These are phyloP conservation scores for Scaptodrosophila lebanonensis DNA, from an alignment of 1,140 invertebrate species.

Conservation along the genomic window DNA sequence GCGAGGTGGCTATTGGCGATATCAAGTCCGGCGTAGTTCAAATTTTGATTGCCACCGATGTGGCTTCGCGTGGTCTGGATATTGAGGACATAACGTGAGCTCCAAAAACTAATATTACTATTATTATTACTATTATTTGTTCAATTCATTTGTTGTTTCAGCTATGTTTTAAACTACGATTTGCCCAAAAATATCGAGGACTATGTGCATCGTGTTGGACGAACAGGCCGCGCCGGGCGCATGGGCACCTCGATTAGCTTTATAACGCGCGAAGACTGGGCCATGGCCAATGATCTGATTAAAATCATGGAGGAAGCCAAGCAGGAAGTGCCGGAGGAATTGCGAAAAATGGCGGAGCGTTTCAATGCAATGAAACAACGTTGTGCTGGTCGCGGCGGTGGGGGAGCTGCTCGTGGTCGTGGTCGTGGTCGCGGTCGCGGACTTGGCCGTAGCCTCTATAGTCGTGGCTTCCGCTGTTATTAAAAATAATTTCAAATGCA, in stretches of 20 bases:
- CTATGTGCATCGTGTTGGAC: constrained; percentile 92
- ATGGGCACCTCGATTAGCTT: constrained; percentile 89
- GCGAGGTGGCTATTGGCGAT: constrained; percentile 90
- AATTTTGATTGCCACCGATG: constrained; percentile 95
- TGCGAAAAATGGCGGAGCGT: constrained; percentile 84
- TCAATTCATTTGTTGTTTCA: constrained; percentile 13
- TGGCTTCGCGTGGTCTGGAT: constrained; percentile 94
- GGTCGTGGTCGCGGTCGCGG: constrained; percentile 51
- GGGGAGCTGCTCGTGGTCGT: constrained; percentile 71
- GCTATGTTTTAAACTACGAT: constrained; percentile 89
- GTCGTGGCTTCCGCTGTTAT: constrained; percentile 13
- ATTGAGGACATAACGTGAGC: constrained; percentile 93
- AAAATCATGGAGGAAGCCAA: constrained; percentile 87
- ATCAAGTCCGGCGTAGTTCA: constrained; percentile 85
- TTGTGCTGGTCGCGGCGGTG: constrained; percentile 76
- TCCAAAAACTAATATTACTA: no score
- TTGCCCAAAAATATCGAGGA: constrained; percentile 94
- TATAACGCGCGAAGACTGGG: constrained; percentile 89
- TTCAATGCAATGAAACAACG: constrained; percentile 82
- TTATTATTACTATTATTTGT: no score
- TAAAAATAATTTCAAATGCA: no score
- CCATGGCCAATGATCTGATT: constrained; percentile 88
- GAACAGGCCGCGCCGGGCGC: constrained; percentile 91
- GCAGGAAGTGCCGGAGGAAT: constrained; percentile 86
- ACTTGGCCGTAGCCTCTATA: constrained; percentile 5